Conservation (phyloP, 2,888 invertebrate species). For the Caenorhabditis panamensis region DNA sequence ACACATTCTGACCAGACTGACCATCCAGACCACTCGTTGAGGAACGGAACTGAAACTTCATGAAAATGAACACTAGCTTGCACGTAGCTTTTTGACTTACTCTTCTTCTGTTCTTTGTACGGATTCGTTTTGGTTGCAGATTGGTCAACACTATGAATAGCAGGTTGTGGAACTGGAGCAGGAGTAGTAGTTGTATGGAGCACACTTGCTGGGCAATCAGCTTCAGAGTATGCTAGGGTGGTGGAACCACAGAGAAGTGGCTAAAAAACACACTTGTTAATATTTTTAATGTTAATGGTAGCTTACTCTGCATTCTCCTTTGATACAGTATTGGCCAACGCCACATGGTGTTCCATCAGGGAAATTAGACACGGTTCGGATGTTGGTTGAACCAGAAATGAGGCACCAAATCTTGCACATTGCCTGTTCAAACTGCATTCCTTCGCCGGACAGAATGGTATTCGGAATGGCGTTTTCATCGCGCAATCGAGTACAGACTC, state of each 20-base stretch:
- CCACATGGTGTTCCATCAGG: constrained; percentile 80
- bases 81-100: no score
- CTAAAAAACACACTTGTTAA: constrained; percentile 17
- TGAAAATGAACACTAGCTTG: neutral
- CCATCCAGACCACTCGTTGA: constrained; percentile 71
- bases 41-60: constrained; percentile 54
- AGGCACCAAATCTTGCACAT: constrained; percentile 76
- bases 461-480: constrained; percentile 73
- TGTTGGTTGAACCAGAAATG: constrained; percentile 66
- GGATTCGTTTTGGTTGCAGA: constrained; percentile 39
- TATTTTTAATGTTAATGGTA: neutral
- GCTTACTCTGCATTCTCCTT: constrained; percentile 73
- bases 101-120: constrained; percentile 62
- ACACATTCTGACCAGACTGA: constrained; percentile 68
- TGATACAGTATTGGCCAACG: constrained; percentile 73
- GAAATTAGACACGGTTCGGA: constrained; percentile 76
- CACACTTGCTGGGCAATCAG: constrained; percentile 46
- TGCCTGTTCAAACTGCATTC: constrained; percentile 74
- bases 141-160: constrained; percentile 47
- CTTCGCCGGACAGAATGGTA: constrained; percentile 70
- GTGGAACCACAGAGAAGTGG: constrained; percentile 48
- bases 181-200: constrained; percentile 39
- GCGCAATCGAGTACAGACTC: constrained; percentile 64
- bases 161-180: constrained; percentile 6
- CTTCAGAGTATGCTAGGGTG: constrained; percentile 50